phyloP scores from a whole-genome alignment of 2,888 invertebrate genomes.

The Clunio marinus region DNA sequence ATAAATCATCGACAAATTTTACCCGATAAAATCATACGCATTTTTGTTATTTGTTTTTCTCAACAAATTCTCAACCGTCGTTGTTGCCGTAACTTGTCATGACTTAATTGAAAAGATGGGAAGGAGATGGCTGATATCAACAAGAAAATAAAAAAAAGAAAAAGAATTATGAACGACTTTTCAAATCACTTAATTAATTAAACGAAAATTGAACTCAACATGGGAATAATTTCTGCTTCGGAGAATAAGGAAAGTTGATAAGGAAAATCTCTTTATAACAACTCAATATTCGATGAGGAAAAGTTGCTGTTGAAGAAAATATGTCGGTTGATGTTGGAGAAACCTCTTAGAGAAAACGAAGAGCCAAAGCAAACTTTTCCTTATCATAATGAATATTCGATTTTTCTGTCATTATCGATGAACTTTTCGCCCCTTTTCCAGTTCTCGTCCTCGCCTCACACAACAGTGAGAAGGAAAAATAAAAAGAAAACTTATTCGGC shows the following conservation, averaged over 20 bases:
- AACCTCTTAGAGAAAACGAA: neutral
- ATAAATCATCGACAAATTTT: no score
- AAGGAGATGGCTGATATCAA: no score
- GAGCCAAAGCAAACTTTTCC: slow-evolving; percentile 12
- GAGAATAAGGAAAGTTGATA: no score
- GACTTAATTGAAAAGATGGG: no score
- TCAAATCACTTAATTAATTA: slow-evolving; percentile 30
- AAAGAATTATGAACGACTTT: neutral
- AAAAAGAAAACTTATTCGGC: neutral
- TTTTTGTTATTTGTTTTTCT: no score
- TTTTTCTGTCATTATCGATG: slow-evolving; percentile 37
- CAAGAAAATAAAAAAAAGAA: no score
- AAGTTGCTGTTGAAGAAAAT: neutral
- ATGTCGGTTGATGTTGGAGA: no score
- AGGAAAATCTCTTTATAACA: neutral
- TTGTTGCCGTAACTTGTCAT: no score
- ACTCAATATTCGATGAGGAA: neutral
- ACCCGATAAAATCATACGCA: no score
- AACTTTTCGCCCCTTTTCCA: slow-evolving; percentile 10
- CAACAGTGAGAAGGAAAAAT: neutral
- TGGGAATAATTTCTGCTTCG: slow-evolving; percentile 2
- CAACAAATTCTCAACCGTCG: no score
- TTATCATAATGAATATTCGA: slow-evolving; percentile 37
- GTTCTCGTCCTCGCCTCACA: neutral
- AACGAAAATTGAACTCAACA: slow-evolving; percentile 28